phyloP scores from a whole-genome alignment of 1,140 invertebrate genomes.

The Drosophila ironensis region DNA sequence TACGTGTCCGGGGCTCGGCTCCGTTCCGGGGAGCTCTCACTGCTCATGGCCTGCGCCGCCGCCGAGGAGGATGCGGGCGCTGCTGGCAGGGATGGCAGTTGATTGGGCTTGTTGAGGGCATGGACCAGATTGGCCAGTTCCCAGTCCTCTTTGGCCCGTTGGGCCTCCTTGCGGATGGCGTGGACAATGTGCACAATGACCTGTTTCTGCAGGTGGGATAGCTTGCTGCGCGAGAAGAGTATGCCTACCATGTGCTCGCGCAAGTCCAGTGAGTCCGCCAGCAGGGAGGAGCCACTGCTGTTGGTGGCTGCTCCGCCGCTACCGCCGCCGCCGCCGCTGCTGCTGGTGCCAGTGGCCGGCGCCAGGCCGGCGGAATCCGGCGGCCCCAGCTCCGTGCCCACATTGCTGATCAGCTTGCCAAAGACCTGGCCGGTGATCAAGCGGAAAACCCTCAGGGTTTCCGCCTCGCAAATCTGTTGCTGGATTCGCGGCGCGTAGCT shows the following conservation, averaged over 20 bases:
- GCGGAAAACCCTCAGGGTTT: constrained; percentile 96
- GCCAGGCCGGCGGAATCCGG: constrained; percentile 7
- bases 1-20: constrained; percentile 91
- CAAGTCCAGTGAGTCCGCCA: constrained; percentile 85
- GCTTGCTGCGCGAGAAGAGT: constrained; percentile 95
- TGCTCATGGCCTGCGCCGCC: constrained; percentile 8
- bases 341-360: too few species aligned
- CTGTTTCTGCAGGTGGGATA: constrained; percentile 97
- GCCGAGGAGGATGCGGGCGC: not conserved
- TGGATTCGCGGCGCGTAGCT: constrained; percentile 85
- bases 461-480: constrained; percentile 93
- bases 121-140: constrained; percentile 83
- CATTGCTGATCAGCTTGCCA: constrained; percentile 89
- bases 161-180: constrained; percentile 94
- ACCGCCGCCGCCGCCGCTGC: too few species aligned
- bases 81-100: constrained; percentile 20
- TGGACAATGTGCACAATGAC: constrained; percentile 96
- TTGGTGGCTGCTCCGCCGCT: not conserved
- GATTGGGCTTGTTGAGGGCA: constrained; percentile 74
- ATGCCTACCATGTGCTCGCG: constrained; percentile 98
- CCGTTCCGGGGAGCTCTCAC: constrained; percentile 76
- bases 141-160: constrained; percentile 94
- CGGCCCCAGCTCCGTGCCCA: constrained; percentile 31
- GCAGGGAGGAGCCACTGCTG: constrained; percentile 53
- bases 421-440: constrained; percentile 94